Evolutionary conservation across 2,797 vertebrate species (phyloP), one percentile per base, ranked within the genome.

Genomic region (Coendou prehensilis): DNA sequence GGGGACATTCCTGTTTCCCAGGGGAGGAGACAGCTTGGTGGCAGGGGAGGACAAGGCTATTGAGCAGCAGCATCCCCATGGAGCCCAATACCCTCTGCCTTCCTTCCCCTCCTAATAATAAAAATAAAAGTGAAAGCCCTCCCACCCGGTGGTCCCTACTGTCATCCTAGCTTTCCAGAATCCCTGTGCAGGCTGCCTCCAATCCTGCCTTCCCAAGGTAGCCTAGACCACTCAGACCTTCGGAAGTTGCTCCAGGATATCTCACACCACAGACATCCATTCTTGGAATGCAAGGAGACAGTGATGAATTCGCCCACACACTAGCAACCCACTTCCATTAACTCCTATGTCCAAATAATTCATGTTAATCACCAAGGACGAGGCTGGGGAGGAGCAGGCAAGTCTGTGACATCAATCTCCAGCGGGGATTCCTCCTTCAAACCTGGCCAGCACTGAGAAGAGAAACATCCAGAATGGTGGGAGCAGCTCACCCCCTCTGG

Each of bases 301-400:
- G 89, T 96, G 94, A 97, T 92, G 79, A 93, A 96, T 97, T 96
- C 17, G 2, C 94, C 96, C 94, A 93, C 93, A 96, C 79, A 73
- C 93, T 83, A 95, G 96, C 87, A 97, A 93, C 86, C 96, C 83
- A 88, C 93, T 98, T 97, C 95, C 87, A 96, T 98, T 95, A 98
- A 97, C 96, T 97, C 78, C 64, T 94, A 33, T 81, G 93, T 96
- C 92, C 95, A 96, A 97, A 96, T 97, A 95, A 95, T 97, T 94
- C 96, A 89, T 97, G 96, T 97, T 97, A 97, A 94, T 95, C 94
- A 94, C 95, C 82, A 86, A 96, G 81, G 87, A 96, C 64, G 85
- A 93, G 85, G 22, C 57, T 83, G 56, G 76, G 84, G 83, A 96
- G 81, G 91, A 87, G 57, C 91, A 91, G 63, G 87, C 37, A 93